phyloP scores from a whole-genome alignment of 1,140 invertebrate species.

The Ganaspis sp. region DNA sequence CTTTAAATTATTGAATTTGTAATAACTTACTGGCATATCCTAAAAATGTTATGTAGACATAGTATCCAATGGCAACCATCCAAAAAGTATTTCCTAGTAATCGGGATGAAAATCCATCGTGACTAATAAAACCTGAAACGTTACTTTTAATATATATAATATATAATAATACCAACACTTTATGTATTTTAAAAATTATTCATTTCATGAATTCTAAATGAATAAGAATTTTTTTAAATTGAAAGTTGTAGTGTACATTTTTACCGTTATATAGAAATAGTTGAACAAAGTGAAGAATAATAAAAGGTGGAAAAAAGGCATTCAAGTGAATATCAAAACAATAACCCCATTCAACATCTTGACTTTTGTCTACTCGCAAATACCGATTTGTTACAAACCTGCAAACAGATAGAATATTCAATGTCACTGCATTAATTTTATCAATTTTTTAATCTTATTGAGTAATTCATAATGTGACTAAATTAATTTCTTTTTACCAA shows the following conservation, averaged over 20 bases:
- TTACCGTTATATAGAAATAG: constrained; percentile 92
- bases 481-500: constrained; percentile 81
- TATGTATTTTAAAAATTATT: too few relatives aligned
- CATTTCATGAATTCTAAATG: constrained; percentile 30
- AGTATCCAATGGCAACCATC: constrained; percentile 94
- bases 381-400: constrained; percentile 94
- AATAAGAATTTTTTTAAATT: constrained; percentile 30
- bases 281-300: constrained; percentile 95
- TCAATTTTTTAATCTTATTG: too few relatives aligned
- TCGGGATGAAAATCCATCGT: constrained; percentile 85
- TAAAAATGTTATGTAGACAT: constrained; percentile 98
- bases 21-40: constrained; percentile 94
- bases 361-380: constrained; percentile 82
- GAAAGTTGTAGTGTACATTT: constrained; percentile 58
- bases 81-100: constrained; percentile 96
- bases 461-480: constrained; percentile 58
- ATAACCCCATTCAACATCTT: constrained; percentile 98
- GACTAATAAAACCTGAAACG: constrained; percentile 86
- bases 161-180: too few relatives aligned
- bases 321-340: constrained; percentile 99
- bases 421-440: too few relatives aligned
- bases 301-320: constrained; percentile 96
- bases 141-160: constrained; percentile 21
- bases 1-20: constrained; percentile 13
- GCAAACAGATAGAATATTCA: constrained; percentile 60